phyloP scores from a whole-genome alignment of 2,888 invertebrate genomes.

The Scotopteryx bipunctaria region DNA sequence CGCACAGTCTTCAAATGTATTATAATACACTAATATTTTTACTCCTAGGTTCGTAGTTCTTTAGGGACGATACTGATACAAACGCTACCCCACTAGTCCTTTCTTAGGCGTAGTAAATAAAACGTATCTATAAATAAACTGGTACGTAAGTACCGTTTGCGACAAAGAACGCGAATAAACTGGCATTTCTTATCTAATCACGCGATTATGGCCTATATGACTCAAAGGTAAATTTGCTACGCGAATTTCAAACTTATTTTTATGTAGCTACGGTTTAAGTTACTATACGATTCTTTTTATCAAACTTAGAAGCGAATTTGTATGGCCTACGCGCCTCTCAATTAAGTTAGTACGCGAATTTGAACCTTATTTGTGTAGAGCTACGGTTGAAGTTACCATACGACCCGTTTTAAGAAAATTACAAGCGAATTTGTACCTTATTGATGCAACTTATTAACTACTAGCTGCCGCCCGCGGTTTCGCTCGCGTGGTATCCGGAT shows the following conservation, averaged over 20 bases:
- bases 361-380: background rate
- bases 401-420: background rate
- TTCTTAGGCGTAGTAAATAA: background rate
- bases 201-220: slow-evolving; percentile 29
- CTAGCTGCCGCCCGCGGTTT: no score
- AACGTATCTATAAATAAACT: background rate
- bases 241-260: background rate
- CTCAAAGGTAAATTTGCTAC: background rate
- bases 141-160: no score
- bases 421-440: slow-evolving; percentile 2
- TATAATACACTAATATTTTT: no score
- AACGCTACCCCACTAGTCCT: background rate
- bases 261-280: background rate
- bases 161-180: slow-evolving; percentile 31
- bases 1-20: no score
- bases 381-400: background rate
- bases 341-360: background rate
- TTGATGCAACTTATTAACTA: no score
- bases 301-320: background rate
- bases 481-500: no score
- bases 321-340: background rate
- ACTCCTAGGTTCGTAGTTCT: no score
- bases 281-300: background rate
- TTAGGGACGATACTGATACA: no score
- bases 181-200: slow-evolving; percentile 35